A percentile compares a stretch with the other conserved stretches of the same genome.
Evolutionary conservation across 2,888 invertebrate genomes (phyloP).

Genomic region (Portevinia maculata): DNA sequence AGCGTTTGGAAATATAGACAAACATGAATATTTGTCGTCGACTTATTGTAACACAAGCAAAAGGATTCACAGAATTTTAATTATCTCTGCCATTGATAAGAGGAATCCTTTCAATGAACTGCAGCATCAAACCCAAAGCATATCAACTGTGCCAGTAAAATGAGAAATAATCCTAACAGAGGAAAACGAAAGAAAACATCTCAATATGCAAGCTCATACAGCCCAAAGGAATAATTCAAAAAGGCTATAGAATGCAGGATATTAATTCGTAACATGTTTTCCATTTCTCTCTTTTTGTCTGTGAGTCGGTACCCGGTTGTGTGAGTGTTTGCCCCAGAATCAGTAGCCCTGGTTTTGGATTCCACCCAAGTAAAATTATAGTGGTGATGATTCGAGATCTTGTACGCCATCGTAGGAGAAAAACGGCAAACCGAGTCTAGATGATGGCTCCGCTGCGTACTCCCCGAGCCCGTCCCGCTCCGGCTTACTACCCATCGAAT

Average conservation of each 20-base stretch:
- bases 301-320: neutral
- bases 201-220: conserved; percentile 39
- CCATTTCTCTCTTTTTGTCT: conserved; percentile 15
- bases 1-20: conserved; percentile 1
- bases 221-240: conserved; percentile 17
- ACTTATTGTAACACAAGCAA: conserved; percentile 15
- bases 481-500: conserved; percentile 40
- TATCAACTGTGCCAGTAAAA: neutral
- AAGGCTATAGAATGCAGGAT: conserved; percentile 27
- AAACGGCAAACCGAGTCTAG: conserved; percentile 9
- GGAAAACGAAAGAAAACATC: conserved; percentile 34
- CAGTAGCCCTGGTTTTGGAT: conserved; percentile 39
- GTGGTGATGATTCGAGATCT: conserved; percentile 34
- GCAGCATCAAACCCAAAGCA: conserved; percentile 13
- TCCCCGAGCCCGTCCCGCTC: neutral
- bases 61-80: conserved; percentile 62
- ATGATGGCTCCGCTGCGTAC: neutral
- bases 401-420: neutral
- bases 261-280: conserved; percentile 55
- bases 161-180: neutral
- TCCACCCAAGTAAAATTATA: conserved; percentile 30
- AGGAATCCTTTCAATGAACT: conserved; percentile 27
- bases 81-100: conserved; percentile 52
- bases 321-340: neutral
- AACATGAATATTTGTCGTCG: conserved; percentile 22